Evolutionary conservation across 2,797 vertebrate species (phyloP).

Genomic region (Galago senegalensis): DNA sequence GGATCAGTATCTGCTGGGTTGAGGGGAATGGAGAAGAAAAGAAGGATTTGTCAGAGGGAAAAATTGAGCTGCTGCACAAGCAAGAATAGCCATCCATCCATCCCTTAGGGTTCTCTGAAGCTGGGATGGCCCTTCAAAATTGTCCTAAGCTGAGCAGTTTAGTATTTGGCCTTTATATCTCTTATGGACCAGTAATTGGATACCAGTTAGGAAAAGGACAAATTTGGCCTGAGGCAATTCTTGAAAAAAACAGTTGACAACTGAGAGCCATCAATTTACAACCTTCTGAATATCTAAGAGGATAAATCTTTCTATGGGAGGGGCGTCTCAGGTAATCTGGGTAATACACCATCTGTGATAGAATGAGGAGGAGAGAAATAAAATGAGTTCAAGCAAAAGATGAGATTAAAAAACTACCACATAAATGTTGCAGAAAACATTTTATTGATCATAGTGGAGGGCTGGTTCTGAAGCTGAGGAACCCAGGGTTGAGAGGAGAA

Average conservation of each 20-base stretch:
- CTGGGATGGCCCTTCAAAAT: neutral
- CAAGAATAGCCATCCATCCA: neutral
- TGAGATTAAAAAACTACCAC: neutral
- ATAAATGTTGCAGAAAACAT: conserved; percentile 72
- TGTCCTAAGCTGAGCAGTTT: neutral
- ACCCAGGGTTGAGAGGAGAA: neutral
- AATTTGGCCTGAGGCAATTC: neutral
- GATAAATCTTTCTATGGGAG: neutral
- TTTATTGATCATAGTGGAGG: conserved; percentile 84
- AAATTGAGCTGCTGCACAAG: neutral
- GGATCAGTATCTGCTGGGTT: no score
- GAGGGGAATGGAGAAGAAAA: neutral
- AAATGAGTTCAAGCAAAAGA: neutral
- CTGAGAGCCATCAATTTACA: neutral
- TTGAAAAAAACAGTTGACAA: neutral
- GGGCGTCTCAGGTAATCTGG: neutral
- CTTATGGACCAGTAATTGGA: neutral
- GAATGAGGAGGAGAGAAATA: neutral
- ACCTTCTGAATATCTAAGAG: neutral
- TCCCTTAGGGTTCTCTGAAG: neutral
- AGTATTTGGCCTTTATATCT: neutral
- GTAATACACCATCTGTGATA: neutral
- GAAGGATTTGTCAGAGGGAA: neutral
- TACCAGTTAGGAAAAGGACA: neutral
- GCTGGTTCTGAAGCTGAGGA: neutral